A percentile compares a stretch with the other conserved stretches of the same genome.
Evolutionary conservation across 2,888 invertebrate species (phyloP).

Genomic region (Spodoptera picta): DNA sequence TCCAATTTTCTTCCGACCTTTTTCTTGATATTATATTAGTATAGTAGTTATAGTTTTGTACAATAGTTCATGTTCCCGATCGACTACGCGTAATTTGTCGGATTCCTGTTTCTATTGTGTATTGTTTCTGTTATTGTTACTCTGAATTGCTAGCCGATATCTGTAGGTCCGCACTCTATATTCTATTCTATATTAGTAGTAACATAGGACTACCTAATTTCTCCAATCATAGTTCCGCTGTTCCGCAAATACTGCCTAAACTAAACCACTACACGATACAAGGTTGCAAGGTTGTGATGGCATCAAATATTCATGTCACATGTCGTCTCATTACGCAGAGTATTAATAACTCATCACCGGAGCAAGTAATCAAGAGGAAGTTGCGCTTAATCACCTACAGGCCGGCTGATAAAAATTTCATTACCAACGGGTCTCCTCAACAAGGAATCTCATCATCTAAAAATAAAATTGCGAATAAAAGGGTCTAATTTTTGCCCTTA

Average conservation of each 20-base stretch:
- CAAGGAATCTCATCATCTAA: conserved; percentile 37
- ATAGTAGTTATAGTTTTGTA: too few relatives aligned
- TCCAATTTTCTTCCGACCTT: background rate
- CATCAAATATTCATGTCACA: conserved; percentile 38
- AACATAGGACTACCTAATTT: too few relatives aligned
- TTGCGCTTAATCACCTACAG: conserved; percentile 41
- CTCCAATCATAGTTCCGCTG: background rate
- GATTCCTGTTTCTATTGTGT: too few relatives aligned
- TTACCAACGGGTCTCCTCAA: conserved; percentile 25
- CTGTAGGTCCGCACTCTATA: too few relatives aligned
- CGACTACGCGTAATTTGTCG: too few relatives aligned
- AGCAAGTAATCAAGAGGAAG: conserved; percentile 43
- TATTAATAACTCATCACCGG: conserved; percentile 37
- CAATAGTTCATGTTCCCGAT: too few relatives aligned
- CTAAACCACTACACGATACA: conserved; percentile 13
- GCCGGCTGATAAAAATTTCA: conserved; percentile 44
- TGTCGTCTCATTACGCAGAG: conserved; percentile 7
- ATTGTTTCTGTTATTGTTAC: too few relatives aligned
- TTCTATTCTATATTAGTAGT: too few relatives aligned
- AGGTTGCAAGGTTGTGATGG: conserved; percentile 9
- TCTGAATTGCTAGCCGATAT: too few relatives aligned
- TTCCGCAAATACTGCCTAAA: background rate
- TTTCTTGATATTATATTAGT: too few relatives aligned
- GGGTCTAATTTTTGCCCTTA: conserved; percentile 34
- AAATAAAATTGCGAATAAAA: conserved; percentile 49